Evolutionary conservation across 2,113 vertebrate species (phyloP).

Genomic region (Ctenomys sociabilis): DNA sequence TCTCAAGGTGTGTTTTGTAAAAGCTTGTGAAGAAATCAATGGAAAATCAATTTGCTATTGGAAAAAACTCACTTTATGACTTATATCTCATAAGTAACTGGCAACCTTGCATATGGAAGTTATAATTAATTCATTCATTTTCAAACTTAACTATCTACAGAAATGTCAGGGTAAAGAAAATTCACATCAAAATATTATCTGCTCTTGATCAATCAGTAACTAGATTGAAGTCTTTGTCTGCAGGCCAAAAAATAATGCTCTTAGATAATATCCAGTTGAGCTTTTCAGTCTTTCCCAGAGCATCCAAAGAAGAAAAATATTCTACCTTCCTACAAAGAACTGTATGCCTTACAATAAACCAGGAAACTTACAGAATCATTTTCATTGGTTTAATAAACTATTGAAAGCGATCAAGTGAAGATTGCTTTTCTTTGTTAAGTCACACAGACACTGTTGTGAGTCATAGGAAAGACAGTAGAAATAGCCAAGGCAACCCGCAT

Average conservation of each 20-base stretch:
- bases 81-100: slow-evolving; percentile 40
- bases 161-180: slow-evolving; percentile 23
- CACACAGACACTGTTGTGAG: neutral
- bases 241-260: neutral
- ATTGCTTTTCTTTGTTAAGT: neutral
- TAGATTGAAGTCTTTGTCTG: neutral
- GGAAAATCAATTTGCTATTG: slow-evolving; percentile 59
- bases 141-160: neutral
- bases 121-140: slow-evolving; percentile 56
- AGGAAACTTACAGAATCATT: slow-evolving; percentile 28
- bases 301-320: neutral
- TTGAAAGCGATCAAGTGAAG: neutral
- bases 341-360: neutral
- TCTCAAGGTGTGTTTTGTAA: slow-evolving; percentile 49
- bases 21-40: slow-evolving; percentile 56
- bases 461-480: neutral
- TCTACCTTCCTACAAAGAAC: neutral
- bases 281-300: slow-evolving; percentile 45
- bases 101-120: slow-evolving; percentile 58
- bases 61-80: slow-evolving; percentile 51
- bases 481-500: neutral
- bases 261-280: slow-evolving; percentile 46
- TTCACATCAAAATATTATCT: slow-evolving; percentile 64
- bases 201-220: neutral
- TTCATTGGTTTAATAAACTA: neutral